Evolutionary conservation across 2,797 vertebrate species (phyloP).

Genomic region (Labroides dimidiatus): DNA sequence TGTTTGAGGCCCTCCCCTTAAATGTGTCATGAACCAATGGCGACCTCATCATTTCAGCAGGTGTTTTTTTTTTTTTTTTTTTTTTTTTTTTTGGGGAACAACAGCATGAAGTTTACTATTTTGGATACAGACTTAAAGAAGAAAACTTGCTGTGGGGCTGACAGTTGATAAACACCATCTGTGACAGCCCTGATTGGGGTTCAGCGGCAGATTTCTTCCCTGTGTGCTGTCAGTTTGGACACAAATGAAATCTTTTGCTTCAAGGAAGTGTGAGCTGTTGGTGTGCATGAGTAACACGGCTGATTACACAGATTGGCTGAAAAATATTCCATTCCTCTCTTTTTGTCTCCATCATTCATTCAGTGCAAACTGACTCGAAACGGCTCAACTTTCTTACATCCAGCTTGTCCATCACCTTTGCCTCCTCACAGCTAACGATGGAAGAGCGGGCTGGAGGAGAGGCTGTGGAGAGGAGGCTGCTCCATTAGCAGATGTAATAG

Average conservation of each 20-base stretch:
- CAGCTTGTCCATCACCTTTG: slow-evolving; percentile 17
- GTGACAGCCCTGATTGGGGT: slow-evolving; percentile 1
- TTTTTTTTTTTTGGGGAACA: too few species aligned
- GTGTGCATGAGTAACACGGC: slow-evolving; percentile 4
- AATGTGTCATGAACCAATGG: too few species aligned
- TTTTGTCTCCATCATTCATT: neutral
- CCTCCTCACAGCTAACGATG: slow-evolving; percentile 20
- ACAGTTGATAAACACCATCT: slow-evolving; percentile 1
- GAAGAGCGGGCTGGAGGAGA: slow-evolving; percentile 45
- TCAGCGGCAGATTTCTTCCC: neutral
- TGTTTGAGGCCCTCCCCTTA: too few species aligned
- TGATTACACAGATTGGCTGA: neutral
- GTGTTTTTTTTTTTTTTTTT: too few species aligned
- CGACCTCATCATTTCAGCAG: too few species aligned
- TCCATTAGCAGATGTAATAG: slow-evolving; percentile 73
- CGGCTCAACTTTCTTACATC: neutral
- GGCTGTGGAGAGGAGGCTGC: slow-evolving; percentile 50
- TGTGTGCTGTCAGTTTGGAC: neutral
- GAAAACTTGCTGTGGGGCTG: neutral
- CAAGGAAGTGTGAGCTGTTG: neutral
- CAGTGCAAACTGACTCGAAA: slow-evolving; percentile 4
- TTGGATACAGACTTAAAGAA: neutral
- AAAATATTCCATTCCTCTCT: neutral
- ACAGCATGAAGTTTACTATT: too few species aligned
- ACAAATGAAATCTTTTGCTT: neutral